Conservation (phyloP, 1,140 invertebrate species). For the Apis florea region DNA sequence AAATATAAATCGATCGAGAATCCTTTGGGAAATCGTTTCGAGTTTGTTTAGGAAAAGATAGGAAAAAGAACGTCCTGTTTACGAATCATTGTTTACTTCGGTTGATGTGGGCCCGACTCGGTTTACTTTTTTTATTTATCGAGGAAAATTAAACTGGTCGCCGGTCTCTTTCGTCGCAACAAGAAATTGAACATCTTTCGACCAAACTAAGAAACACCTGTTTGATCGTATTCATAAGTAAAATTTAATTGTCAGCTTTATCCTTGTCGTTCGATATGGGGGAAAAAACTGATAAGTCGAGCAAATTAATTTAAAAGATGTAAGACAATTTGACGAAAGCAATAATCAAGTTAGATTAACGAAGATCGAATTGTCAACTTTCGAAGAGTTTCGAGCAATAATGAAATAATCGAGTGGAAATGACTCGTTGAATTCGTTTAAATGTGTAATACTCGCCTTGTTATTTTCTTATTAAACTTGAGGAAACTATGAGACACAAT, state of each 20-base stretch:
- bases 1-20: slow-evolving; percentile 9
- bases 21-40: slow-evolving; percentile 43
- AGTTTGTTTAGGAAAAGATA: slow-evolving; percentile 14
- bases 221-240: too few relatives aligned
- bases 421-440: slow-evolving; percentile 21
- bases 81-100: not conserved
- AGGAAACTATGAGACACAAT: too few relatives aligned
- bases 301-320: slow-evolving; percentile 33
- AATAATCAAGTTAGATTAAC: slow-evolving; percentile 37
- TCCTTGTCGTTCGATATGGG: not conserved
- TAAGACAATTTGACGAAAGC: slow-evolving; percentile 29
- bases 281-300: not conserved
- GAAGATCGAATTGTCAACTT: slow-evolving; percentile 28
- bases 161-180: not conserved
- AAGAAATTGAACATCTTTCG: not conserved
- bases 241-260: too few relatives aligned
- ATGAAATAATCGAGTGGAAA: slow-evolving; percentile 40
- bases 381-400: slow-evolving; percentile 13
- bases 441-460: not conserved
- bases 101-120: not conserved
- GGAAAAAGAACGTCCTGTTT: not conserved
- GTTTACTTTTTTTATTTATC: not conserved
- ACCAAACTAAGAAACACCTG: not conserved
- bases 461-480: too few relatives aligned
- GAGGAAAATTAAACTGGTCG: not conserved